Base-by-base conservation (phyloP, 2,113 vertebrate species). In the Oriolus oriolus region DNA sequence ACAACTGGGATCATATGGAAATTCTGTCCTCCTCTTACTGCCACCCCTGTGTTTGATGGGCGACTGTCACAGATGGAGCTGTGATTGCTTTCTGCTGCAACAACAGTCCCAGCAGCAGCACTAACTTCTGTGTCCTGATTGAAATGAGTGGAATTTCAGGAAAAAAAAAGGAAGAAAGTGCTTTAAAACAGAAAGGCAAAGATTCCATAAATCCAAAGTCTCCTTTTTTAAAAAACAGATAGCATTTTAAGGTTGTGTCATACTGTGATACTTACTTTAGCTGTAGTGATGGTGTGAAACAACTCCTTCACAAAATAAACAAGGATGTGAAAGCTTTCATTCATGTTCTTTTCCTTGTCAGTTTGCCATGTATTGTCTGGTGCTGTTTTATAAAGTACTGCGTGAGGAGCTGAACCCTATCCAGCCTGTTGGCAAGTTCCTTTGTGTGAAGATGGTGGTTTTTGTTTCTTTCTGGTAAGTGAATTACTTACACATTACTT, bases 351-450 rank as follows among this genome's bases (percentile, higher is more conserved):
- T 84, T 84, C 45, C 76, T 44, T 97, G 69, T 87, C 92, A 99
- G 99, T 99, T 99, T 98, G 99, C 99, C 76, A 99, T 99, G 99
- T 99, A 99, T 96, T 99, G 99, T 95, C 98, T 99, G 89, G 98
- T 99, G 96, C 98, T 99, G 69, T 99, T 99, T 97, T 99, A 99
- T 96, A 98, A 98, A 97, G 98, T 99, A 16, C 97, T 99, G 6
- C 98, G 98, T 91, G 99, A 99, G 78, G 99, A 99, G 87, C 97
- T 99, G 70, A 98, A 98, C 91, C 99, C 99, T 33, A 99, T 99
- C 96, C 99, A 98, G 90, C 99, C 99, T 60, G 99, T 99, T 83
- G 99, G 99, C 82, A 99, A 99, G 95, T 99, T 99, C 96, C 98
- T 99, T 6, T 99, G 99, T 95, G 99, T 99, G 96, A 99, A 99